Evolutionary conservation across 2,113 vertebrate genomes (phyloP), one percentile per base, ranked within the genome.

Genomic region (Corythoichthys haematopterus): DNA sequence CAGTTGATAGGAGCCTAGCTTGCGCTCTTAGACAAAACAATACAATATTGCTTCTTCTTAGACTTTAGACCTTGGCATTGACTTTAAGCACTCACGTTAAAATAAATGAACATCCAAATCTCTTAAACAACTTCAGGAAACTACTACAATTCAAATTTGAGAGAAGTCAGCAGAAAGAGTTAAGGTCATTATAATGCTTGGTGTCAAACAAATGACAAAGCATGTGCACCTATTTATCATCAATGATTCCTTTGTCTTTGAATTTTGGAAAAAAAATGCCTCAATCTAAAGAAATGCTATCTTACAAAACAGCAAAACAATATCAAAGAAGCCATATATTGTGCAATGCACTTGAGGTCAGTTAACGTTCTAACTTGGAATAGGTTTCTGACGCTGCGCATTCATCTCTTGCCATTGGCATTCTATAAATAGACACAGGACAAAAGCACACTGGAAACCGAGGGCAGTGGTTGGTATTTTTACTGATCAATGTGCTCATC

Each of bases 341-440:
- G 75, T 85, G 72, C 53, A 48, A 60, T 77, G 83, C 88, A 86
- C 84, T 86, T 82, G 82, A 76, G 85, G 82, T 88, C 80, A 85
- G 79, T 83, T 77, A 83, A 84, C 82, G 83, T 80, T 85, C 80
- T 84, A 83, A 86, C 82, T 88, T 80, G 83, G 81, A 89, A 81
- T 77, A 77, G 81, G 85, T 85, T 80, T 80, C 83, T 79, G 65
- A 80, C 82, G 77, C 71, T 51, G 65, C 78, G 80, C 72, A 78
- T 84, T 85, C 71, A 83, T 82, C 75, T 80, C 75, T 78, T 81
- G 85, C 80, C 75, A 86, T 66, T 72, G 79, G 82, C 76, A 79
- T 77, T 86, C 85, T 87, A 90, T 88, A 88, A 88, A 88, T 90
- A 90, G 76, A 33, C 58, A 47, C 64, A 63, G 70, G 72, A 76